These are phyloP conservation scores for Chondrosia reniformis DNA, from an alignment of 37 sponge, comb jelly and placozoan species.

Conservation along the genomic window DNA sequence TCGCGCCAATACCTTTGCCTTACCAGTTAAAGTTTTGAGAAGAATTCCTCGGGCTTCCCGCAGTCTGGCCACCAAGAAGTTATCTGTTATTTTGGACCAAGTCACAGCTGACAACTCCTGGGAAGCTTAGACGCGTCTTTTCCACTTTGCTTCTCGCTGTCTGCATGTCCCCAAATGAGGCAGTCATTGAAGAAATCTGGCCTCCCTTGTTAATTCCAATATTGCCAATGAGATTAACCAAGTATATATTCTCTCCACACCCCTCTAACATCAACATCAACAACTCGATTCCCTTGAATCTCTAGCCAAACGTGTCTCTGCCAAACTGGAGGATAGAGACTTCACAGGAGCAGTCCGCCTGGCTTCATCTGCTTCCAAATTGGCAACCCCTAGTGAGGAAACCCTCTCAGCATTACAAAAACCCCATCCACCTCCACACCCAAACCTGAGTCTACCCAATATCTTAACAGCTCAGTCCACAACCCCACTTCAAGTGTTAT, in stretches of 20 bases:
- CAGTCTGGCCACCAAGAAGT: neutral
- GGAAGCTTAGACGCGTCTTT: neutral
- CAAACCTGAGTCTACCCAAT: neutral
- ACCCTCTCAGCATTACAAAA: neutral
- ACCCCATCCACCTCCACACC: neutral
- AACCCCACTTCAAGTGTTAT: too few relatives aligned
- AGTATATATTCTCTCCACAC: neutral
- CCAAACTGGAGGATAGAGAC: slow-evolving; percentile 10
- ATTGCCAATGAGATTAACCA: neutral
- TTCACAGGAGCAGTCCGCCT: neutral
- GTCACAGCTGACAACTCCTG: neutral
- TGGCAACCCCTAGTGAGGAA: neutral
- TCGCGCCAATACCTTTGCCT: neutral
- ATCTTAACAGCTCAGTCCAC: too few relatives aligned
- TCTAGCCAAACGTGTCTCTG: neutral
- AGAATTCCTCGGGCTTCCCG: slow-evolving; percentile 1
- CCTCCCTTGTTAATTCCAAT: neutral
- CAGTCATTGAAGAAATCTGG: neutral
- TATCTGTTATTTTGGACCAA: neutral
- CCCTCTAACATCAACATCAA: neutral
- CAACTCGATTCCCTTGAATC: neutral
- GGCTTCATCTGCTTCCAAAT: neutral
- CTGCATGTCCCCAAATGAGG: neutral
- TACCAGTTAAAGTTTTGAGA: neutral
- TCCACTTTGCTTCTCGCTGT: neutral